A percentile compares a stretch with the other conserved stretches of the same genome.
These are phyloP conservation scores for Diuraphis noxia DNA, from an alignment of 1,140 invertebrate genomes.

Conservation along the genomic window DNA sequence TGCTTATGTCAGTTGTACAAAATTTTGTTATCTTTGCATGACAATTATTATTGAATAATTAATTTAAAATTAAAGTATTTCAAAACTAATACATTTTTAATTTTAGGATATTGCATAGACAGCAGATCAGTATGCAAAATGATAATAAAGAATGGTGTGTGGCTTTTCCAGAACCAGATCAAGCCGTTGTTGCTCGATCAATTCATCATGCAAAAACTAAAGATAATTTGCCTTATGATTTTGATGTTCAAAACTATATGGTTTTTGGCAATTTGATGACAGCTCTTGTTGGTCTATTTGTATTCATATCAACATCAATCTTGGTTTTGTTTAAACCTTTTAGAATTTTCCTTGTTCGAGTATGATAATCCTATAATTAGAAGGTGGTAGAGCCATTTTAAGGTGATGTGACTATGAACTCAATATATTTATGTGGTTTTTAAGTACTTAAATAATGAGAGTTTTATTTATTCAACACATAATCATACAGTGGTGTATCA, in stretches of 20 bases:
- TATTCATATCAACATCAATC: conserved; percentile 67
- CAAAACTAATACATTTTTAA: neutral
- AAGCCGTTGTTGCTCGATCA: conserved; percentile 74
- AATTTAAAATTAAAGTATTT: neutral
- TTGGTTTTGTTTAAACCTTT: conserved; percentile 66
- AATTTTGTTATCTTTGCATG: neutral
- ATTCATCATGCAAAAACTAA: conserved; percentile 74
- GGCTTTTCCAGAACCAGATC: conserved; percentile 80
- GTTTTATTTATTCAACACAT: neutral
- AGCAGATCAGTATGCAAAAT: neutral
- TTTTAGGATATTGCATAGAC: neutral
- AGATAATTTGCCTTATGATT: conserved; percentile 69
- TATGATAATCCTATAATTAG: neutral
- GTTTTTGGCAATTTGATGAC: conserved; percentile 62
- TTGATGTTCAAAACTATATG: conserved; percentile 70
- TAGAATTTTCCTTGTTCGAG: neutral
- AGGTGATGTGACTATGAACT: neutral
- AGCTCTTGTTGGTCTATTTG: conserved; percentile 63
- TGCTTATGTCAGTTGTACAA: neutral
- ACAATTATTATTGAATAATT: neutral
- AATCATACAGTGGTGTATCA: no score
- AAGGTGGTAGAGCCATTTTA: neutral
- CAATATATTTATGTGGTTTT: neutral
- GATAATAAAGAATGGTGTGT: conserved; percentile 68
- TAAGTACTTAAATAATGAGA: neutral